Percentiles rank a stretch among this genome's conserved stretches.
phyloP scores from a whole-genome alignment of 2,797 vertebrate genomes.

The Galago senegalensis region DNA sequence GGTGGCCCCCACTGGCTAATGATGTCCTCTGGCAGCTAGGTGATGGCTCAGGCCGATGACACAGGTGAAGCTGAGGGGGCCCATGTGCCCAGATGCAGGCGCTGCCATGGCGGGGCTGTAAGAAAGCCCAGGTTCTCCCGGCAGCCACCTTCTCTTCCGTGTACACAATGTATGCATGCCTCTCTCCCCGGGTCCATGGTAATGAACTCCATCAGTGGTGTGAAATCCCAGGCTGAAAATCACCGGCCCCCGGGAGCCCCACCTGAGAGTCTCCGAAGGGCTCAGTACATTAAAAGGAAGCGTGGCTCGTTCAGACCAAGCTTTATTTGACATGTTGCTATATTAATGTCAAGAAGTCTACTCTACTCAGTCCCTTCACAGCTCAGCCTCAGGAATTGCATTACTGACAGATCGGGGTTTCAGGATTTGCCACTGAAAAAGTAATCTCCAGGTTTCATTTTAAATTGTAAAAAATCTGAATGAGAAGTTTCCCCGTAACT shows the following conservation, averaged over 20 bases:
- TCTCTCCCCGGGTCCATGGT: neutral
- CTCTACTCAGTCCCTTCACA: accelerated
- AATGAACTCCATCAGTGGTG: neutral
- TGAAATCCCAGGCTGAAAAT: neutral
- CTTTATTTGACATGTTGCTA: neutral
- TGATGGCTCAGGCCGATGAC: neutral
- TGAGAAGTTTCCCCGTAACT: neutral
- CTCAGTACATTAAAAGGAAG: accelerated
- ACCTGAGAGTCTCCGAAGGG: neutral
- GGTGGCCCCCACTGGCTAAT: neutral
- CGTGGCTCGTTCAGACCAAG: accelerated
- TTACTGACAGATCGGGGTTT: neutral
- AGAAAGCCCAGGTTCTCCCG: accelerated
- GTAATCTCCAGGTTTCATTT: neutral
- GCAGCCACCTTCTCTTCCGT: accelerated
- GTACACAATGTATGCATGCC: neutral
- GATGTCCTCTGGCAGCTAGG: neutral
- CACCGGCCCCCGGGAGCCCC: neutral
- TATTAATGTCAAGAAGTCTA: neutral
- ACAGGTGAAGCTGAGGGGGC: accelerated
- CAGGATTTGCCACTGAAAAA: accelerated
- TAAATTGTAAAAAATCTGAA: conserved; percentile 60
- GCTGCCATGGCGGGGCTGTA: accelerated
- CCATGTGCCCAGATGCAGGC: accelerated
- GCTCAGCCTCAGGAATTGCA: neutral